Base-by-base conservation (phyloP, 2,113 vertebrate species). In the Suncus etruscus region DNA sequence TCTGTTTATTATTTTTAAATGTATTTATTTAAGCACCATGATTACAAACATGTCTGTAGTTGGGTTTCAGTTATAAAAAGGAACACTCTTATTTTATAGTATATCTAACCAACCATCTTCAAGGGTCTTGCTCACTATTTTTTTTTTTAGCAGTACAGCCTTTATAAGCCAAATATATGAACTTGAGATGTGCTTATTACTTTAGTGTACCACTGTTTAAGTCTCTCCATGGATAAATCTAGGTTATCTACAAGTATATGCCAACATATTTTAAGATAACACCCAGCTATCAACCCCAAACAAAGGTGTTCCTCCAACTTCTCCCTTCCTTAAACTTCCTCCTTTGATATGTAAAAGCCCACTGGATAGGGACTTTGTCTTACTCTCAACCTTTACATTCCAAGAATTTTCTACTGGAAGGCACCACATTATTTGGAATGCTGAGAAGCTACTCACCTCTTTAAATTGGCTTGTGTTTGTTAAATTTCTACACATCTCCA, bases 401-500 rank as follows among this genome's bases (percentile, higher is more conserved):
- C 69, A 50, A 22, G 11, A 32, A 76, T 85, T 91, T 93, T 88
- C 70, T 92, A 6, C 63, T 75, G 65, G 29, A 61, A 32, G 25
- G 9, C 22, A 61, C 3, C 65, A 8, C 0, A 20, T 22, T 65
- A 3, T 20, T 11, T 45, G 7, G 32, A 29, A 72, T 66, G 11
- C 50, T 31, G 63, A 29, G 86, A 45, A 76, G 89, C 86, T 45
- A 83, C 69, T 69, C 31, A 77, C n/a, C 24, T 86, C 12, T 45
- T 85, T 89, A 68, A 24, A 86, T 77, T 72, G 83, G 45, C 18
- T n/a, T 81, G 24, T 73, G n/a, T 58, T 93, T 83, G 45, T 79
- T 79, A 83, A 90, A 58, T 77, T 78, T 15, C 39, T 83, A 12
- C 54, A 63, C 85, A 15, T 45, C 85, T 89, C 9, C 4, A 54